A percentile compares a stretch with the other conserved stretches of the same genome.
These are phyloP conservation scores for Gambusia affinis DNA, from an alignment of 2,113 vertebrate genomes.

Conservation along the genomic window DNA sequence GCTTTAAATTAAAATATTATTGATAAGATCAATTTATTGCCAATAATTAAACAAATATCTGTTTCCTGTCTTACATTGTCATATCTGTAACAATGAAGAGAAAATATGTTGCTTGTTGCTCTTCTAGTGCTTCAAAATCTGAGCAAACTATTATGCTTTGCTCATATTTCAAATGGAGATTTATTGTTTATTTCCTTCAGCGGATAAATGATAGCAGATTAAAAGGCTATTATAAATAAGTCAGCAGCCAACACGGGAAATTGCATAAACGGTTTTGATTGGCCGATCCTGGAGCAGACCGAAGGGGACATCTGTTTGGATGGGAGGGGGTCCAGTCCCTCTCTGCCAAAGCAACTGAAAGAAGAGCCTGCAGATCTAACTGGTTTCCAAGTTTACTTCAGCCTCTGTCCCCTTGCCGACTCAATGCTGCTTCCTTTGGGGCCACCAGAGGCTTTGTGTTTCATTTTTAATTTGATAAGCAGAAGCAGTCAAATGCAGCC, in stretches of 20 bases:
- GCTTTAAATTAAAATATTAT: too few species aligned
- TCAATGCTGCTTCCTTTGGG: background rate
- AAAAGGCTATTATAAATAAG: background rate
- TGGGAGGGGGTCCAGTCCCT: background rate
- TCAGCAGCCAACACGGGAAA: background rate
- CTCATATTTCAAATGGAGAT: background rate
- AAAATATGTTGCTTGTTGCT: background rate
- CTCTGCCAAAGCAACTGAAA: conserved; percentile 5
- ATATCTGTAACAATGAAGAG: too few species aligned
- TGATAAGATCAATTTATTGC: too few species aligned
- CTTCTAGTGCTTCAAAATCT: background rate
- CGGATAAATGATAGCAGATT: background rate
- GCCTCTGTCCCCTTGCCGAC: background rate
- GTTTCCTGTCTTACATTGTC: too few species aligned
- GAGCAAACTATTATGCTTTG: background rate
- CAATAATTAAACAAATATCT: too few species aligned
- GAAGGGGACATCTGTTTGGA: background rate
- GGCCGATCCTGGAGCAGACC: background rate
- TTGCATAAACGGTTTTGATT: background rate
- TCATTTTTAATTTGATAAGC: background rate
- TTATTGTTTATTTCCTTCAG: background rate
- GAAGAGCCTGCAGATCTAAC: background rate
- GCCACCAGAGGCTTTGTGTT: conserved; percentile 2
- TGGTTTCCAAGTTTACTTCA: background rate
- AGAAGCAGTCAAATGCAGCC: background rate